phyloP scores from a whole-genome alignment of 2,797 vertebrate species.

The Lates japonicus region DNA sequence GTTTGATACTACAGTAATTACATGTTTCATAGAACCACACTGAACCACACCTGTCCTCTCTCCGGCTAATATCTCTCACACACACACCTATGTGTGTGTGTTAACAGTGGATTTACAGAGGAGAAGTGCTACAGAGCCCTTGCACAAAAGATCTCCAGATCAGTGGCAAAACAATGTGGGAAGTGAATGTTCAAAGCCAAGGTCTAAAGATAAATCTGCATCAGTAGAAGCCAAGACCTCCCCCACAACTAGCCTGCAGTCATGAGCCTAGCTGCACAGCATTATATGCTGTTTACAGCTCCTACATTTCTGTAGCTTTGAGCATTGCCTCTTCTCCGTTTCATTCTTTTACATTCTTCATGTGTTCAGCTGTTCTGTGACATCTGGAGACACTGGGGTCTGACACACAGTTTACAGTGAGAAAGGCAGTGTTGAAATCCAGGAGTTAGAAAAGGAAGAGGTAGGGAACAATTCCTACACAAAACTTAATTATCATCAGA shows the following conservation, averaged over 20 bases:
- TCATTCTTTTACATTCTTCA: neutral
- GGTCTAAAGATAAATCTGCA: conserved; percentile 47
- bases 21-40: neutral
- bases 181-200: conserved; percentile 25
- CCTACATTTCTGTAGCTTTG: conserved; percentile 7
- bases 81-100: too few species aligned
- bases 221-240: conserved; percentile 34
- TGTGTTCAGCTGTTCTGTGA: neutral
- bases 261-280: conserved; percentile 2
- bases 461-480: too few species aligned
- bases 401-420: too few species aligned
- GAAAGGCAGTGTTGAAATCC: too few species aligned
- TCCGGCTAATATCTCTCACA: too few species aligned
- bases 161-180: conserved; percentile 41
- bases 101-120: neutral
- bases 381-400: neutral
- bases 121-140: neutral
- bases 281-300: neutral
- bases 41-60: neutral
- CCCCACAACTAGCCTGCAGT: conserved; percentile 41
- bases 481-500: too few species aligned
- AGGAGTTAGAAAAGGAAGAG: too few species aligned
- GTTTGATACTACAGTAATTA: too few species aligned
- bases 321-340: neutral
- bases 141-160: conserved; percentile 19